phyloP scores from a whole-genome alignment of 2,797 vertebrate genomes.

The Orestias chungarensis region DNA sequence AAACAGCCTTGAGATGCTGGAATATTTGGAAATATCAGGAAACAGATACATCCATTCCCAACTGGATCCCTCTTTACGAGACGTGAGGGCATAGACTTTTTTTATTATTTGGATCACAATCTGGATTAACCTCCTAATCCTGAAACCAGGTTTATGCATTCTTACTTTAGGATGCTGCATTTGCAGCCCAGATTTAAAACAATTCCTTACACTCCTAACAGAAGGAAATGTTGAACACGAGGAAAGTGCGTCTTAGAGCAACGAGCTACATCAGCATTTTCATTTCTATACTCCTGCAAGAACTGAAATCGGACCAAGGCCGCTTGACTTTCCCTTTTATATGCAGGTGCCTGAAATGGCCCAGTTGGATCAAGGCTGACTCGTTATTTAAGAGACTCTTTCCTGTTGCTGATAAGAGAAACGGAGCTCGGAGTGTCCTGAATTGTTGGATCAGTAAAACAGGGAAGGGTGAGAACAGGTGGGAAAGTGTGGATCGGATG shows the following conservation, averaged over 20 bases:
- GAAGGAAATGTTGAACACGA: not conserved
- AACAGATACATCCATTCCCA: not conserved
- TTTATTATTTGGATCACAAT: not conserved
- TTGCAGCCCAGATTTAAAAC: not conserved
- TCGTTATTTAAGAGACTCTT: slow-evolving; percentile 15
- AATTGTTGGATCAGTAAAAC: slow-evolving; percentile 25
- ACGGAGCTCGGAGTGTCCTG: not conserved
- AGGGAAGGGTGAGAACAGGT: slow-evolving; percentile 57
- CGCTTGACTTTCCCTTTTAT: not conserved
- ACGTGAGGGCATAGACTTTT: not conserved
- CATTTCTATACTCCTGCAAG: not conserved
- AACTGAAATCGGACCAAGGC: not conserved
- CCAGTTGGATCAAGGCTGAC: slow-evolving; percentile 16
- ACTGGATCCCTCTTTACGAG: not conserved
- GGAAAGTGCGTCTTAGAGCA: not conserved
- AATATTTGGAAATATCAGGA: slow-evolving; percentile 6
- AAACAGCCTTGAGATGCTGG: slow-evolving; percentile 28
- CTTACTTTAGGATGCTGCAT: not conserved
- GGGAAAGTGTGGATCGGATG: slow-evolving; percentile 14
- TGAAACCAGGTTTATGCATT: not conserved
- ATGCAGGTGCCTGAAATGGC: slow-evolving; percentile 1
- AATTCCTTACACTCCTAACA: not conserved
- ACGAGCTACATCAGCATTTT: slow-evolving; percentile 2
- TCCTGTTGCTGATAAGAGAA: slow-evolving; percentile 11
- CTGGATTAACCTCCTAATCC: not conserved